Conservation (phyloP, 1,140 invertebrate genomes). For the Ladona fulva region DNA sequence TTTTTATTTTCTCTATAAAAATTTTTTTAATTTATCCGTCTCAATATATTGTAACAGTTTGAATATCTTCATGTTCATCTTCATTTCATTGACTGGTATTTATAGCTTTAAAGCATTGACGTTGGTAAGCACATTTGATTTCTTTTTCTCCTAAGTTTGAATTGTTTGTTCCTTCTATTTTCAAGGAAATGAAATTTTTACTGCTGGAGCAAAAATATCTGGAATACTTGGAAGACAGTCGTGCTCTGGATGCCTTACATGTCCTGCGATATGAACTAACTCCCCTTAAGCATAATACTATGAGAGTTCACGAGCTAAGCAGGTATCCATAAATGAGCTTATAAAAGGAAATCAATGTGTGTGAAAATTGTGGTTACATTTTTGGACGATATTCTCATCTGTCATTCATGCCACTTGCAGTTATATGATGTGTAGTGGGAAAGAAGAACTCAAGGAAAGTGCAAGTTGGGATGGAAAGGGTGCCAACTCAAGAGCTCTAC, state of each 20-base stretch:
- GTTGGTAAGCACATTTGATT: too few species aligned
- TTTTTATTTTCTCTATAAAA: too few species aligned
- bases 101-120: too few species aligned
- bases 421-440: constrained; percentile 84
- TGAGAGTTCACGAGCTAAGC: constrained; percentile 82
- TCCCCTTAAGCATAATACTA: constrained; percentile 86
- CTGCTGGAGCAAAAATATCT: constrained; percentile 95
- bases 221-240: constrained; percentile 86
- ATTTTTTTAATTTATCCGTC: too few species aligned
- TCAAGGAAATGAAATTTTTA: constrained; percentile 92
- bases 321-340: constrained; percentile 29
- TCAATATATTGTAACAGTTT: too few species aligned
- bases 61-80: too few species aligned
- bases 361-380: too few species aligned
- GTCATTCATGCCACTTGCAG: constrained; percentile 43
- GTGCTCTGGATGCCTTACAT: constrained; percentile 83
- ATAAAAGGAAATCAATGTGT: neutral
- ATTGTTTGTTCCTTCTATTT: neutral
- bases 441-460: constrained; percentile 52
- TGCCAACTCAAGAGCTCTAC: constrained; percentile 56
- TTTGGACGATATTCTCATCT: neutral
- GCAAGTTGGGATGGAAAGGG: constrained; percentile 76
- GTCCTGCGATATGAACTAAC: constrained; percentile 91
- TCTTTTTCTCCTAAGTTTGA: too few species aligned
- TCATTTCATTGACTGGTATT: too few species aligned